Evolutionary conservation across 2,113 vertebrate species (phyloP), one percentile per base, ranked within the genome.

Genomic region (Leucosticte australis): DNA sequence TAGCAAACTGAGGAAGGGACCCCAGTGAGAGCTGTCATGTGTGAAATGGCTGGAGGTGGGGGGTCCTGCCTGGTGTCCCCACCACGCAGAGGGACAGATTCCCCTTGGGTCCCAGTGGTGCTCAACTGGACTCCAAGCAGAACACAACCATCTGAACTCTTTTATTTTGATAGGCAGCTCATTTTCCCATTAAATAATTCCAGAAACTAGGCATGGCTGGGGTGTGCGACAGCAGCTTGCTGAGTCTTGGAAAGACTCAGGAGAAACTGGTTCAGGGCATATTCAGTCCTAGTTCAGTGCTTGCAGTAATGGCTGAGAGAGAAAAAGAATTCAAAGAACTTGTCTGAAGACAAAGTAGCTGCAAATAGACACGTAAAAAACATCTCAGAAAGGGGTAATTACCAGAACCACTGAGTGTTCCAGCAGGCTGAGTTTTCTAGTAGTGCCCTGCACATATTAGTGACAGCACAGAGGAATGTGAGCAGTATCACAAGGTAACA

Each of bases 231-330:
- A 47, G 22, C 71, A 73, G 16, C 60, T 68, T 22, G 42, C 23
- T 4, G 21, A 67, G 62, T 31, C 44, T 79, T 52, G n/a, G 55
- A 57, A 62, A 50, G 46, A 3, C 46, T 27, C 12, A 23, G 31
- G 67, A 64, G 41, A 50, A 68, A 62, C 35, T 19, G n/a, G 63
- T 60, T 65, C 39, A 41, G 75, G 82, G 55, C 52, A 60, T 11
- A n/a, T 4, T 82, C 49, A 56, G 82, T 81, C 85, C 75, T 93
- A 93, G 83, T 73, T 88, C 73, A 83, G 73, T 94, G 91, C 94
- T 27, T 57, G 37, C 50, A 28, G 53, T 83, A 83, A 94, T 80
- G 63, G 63, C 62, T 90, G 41, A 57, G 76, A 13, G 30, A 35
- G 21, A 71, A 86, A 73, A 65, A 68, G 60, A 78, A 69, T 92